Base-by-base conservation (phyloP, 2,888 invertebrate genomes). In the Odontocerum albicorne region DNA sequence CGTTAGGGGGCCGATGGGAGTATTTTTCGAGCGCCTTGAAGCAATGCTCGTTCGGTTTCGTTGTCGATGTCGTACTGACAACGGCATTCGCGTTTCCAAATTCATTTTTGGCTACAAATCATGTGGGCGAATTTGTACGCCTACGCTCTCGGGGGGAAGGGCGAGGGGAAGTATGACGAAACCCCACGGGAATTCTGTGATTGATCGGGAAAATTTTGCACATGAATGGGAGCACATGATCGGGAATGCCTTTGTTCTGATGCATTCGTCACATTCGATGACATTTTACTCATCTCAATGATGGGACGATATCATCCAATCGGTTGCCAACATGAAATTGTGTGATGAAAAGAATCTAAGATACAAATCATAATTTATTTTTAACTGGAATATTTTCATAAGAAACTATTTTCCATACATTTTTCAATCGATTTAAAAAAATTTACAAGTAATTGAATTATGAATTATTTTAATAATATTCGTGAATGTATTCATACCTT, bases 1-100 rank as follows among this genome's bases (percentile, higher is more conserved):
- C 20, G 15, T 10, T n/a, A 16, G 36, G 21, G 15, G 22, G 12
- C n/a, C 20, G 12, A 8, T 7, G 20, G 47, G 19, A 16, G 35
- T 19, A 16, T n/a, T 36, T 27, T 47, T 47, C 36, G 36, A 38
- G 47, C 47, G 36, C 20, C 50, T 32, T 15, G 35, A 39, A 50
- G 35, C 42, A 10, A 21, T 10, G 45, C 52, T 52, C 38, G 15
- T 17, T 52, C 52, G 38, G 45, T 52, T 45, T 52, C 52, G 52
- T 52, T 52, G 52, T 52, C 52, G 44, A 38, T 38, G 33, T 45
- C 44, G 38, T 16, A 52, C 52, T 52, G 52, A 20, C 36, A 15
- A n/a, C 27, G 27, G 32, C 4, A 10, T 7, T 27, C 27, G 27
- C 27, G 4, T 43, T 27, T n/a, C 21, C 6, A 15, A 7, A 27